These are phyloP conservation scores for Gymnobelideus leadbeateri DNA, from an alignment of 2,113 vertebrate species.

Conservation along the genomic window DNA sequence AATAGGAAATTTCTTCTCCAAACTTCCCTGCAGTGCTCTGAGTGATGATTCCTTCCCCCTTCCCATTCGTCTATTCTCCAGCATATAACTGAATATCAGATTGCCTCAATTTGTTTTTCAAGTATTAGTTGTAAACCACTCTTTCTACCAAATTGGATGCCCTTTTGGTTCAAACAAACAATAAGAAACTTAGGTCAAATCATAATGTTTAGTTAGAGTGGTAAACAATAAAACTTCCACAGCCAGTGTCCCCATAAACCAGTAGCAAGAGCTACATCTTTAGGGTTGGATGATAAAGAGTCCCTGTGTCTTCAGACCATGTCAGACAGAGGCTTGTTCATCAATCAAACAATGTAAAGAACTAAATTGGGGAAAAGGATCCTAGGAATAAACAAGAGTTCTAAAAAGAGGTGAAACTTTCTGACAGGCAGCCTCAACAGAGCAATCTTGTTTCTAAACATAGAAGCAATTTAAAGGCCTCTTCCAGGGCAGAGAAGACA, in stretches of 20 bases:
- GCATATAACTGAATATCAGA: not conserved
- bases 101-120: slow-evolving; percentile 24
- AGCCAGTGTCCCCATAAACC: slow-evolving; percentile 66
- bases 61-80: not conserved
- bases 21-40: not conserved
- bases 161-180: not conserved
- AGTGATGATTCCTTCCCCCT: not conserved
- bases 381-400: slow-evolving; percentile 83
- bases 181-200: slow-evolving; percentile 57
- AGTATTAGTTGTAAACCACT: not conserved
- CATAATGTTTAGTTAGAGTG: slow-evolving; percentile 75
- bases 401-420: slow-evolving; percentile 84
- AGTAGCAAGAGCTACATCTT: slow-evolving; percentile 63
- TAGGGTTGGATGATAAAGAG: slow-evolving; percentile 64
- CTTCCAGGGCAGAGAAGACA: slow-evolving; percentile 84
- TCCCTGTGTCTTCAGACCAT: slow-evolving; percentile 73
- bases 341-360: slow-evolving; percentile 79
- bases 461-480: slow-evolving; percentile 87
- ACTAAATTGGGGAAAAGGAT: slow-evolving; percentile 81
- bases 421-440: slow-evolving; percentile 83
- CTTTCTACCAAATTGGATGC: slow-evolving; percentile 24
- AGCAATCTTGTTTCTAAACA: slow-evolving; percentile 90
- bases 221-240: slow-evolving; percentile 53
- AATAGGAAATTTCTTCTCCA: not conserved
- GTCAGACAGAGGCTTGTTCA: slow-evolving; percentile 78